Evolutionary conservation across 1,140 invertebrate genomes (phyloP).

Genomic region (Paracyclopina nana): DNA sequence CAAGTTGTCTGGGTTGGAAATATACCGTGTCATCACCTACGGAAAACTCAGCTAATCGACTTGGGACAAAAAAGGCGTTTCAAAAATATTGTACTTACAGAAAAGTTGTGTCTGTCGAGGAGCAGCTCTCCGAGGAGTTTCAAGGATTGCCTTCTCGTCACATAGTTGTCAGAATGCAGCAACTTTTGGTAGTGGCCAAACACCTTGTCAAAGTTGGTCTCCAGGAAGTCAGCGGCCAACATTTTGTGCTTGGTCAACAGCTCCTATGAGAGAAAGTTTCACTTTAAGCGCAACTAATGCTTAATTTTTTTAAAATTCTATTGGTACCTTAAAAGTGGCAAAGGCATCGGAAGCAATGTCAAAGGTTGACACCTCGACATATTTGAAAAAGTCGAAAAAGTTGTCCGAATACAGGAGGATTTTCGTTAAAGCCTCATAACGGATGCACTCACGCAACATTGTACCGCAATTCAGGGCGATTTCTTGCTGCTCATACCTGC

Average conservation of each 20-base stretch:
- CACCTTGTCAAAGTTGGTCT: constrained; percentile 95
- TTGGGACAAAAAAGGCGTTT: not conserved
- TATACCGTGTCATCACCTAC: constrained; percentile 91
- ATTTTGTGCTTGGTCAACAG: constrained; percentile 95
- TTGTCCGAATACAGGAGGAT: constrained; percentile 56
- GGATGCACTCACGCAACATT: constrained; percentile 93
- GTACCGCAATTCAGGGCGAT: constrained; percentile 97
- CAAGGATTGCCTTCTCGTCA: constrained; percentile 83
- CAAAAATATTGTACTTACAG: constrained; percentile 40
- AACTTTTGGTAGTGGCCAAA: constrained; percentile 89
- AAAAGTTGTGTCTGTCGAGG: constrained; percentile 96
- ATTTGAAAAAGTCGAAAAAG: constrained; percentile 99
- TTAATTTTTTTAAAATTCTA: not conserved
- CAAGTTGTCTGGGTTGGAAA: constrained; percentile 96
- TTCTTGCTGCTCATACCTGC: constrained; percentile 91
- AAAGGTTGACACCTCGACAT: constrained; percentile 98
- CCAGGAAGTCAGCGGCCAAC: constrained; percentile 91
- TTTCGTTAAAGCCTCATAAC: constrained; percentile 91
- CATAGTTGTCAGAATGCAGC: constrained; percentile 96
- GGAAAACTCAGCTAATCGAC: constrained; percentile 21
- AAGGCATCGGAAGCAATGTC: constrained; percentile 99
- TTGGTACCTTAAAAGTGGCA: constrained; percentile 89
- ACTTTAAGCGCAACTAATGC: not conserved
- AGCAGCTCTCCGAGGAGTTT: constrained; percentile 87
- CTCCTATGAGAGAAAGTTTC: constrained; percentile 45